Percentiles rank a stretch among this genome's conserved stretches.
Conservation (phyloP, 2,797 vertebrate species). For the Mormyrus hasselquistii region DNA sequence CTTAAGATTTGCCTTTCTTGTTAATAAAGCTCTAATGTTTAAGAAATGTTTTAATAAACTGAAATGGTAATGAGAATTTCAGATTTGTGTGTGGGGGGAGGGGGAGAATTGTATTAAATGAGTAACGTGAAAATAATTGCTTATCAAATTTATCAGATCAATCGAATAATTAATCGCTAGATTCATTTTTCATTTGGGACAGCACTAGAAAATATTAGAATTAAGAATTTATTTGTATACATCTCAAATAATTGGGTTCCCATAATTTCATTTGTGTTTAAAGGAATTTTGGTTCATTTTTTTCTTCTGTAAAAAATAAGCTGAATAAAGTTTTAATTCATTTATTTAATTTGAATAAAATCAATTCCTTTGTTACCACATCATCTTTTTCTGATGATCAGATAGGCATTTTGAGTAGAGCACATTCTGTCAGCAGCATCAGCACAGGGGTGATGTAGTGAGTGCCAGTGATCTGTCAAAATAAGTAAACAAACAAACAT, state of each 20-base stretch:
- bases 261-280: neutral
- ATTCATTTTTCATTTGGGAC: too few relatives aligned
- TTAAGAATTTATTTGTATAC: neutral
- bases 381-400: conserved; percentile 31
- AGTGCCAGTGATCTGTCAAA: conserved; percentile 65
- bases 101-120: too few relatives aligned
- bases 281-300: neutral
- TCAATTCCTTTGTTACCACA: neutral
- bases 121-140: too few relatives aligned
- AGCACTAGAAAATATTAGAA: neutral
- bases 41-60: too few relatives aligned
- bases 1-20: too few relatives aligned
- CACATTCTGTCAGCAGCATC: conserved; percentile 81
- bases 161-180: too few relatives aligned
- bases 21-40: too few relatives aligned
- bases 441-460: conserved; percentile 72
- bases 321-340: neutral
- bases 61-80: too few relatives aligned
- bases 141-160: too few relatives aligned
- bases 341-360: neutral
- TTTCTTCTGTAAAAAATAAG: neutral
- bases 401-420: conserved; percentile 63
- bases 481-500: neutral
- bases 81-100: too few relatives aligned
- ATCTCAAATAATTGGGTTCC: neutral